These are phyloP conservation scores for Numida meleagris DNA, from an alignment of 2,113 vertebrate species.

Conservation along the genomic window DNA sequence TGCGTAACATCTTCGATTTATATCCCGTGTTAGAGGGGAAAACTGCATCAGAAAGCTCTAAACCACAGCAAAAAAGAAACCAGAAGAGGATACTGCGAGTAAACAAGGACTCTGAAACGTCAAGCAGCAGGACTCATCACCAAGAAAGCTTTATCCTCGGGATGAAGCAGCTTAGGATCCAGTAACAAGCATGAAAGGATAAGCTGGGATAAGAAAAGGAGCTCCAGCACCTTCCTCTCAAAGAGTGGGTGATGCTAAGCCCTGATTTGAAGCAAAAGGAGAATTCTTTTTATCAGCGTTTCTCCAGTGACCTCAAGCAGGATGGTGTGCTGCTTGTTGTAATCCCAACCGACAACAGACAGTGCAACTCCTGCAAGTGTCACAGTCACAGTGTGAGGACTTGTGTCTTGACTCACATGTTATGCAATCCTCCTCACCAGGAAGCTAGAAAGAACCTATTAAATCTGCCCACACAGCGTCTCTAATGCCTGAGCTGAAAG, in stretches of 20 bases:
- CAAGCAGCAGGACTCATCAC: accelerated
- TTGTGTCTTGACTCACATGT: slow-evolving; percentile 45
- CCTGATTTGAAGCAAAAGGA: accelerated
- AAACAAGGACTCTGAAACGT: background rate
- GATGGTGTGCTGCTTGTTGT: background rate
- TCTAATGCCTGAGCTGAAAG: slow-evolving; percentile 57
- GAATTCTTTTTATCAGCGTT: background rate
- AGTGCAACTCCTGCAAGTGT: background rate
- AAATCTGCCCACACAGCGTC: slow-evolving; percentile 69
- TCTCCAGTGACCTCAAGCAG: background rate
- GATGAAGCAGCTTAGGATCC: background rate
- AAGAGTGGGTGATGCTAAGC: background rate
- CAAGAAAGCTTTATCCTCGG: background rate
- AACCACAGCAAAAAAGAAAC: background rate
- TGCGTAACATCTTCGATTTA: accelerated
- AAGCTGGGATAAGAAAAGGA: background rate
- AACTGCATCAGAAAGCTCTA: accelerated
- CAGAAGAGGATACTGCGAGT: background rate
- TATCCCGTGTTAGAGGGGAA: background rate
- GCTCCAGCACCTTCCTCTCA: background rate
- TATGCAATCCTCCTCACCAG: slow-evolving; percentile 69
- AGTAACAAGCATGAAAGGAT: accelerated
- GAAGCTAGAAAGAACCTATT: slow-evolving; percentile 61
- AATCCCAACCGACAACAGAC: background rate
- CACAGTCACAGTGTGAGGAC: background rate